Percentiles rank a stretch among this genome's conserved stretches.
These are phyloP conservation scores for Alviniconcha marisindica DNA, from an alignment of 1,140 invertebrate genomes.

Conservation along the genomic window DNA sequence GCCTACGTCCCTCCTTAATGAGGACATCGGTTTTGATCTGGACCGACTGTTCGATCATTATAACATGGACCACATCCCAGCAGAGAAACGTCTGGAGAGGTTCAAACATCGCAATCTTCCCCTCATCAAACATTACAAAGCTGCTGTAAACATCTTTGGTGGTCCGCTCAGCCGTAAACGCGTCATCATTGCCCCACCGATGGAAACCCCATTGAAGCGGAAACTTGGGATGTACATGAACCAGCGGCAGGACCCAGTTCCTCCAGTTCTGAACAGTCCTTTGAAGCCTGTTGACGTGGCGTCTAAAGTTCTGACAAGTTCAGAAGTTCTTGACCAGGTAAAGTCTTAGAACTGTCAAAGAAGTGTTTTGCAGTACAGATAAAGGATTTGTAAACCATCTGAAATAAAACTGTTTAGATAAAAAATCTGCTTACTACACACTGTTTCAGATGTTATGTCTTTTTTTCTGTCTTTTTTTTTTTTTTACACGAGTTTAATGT, in stretches of 20 bases:
- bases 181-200: constrained; percentile 65
- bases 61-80: constrained; percentile 72
- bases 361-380: too few species aligned
- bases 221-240: constrained; percentile 61
- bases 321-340: constrained; percentile 11
- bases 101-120: constrained; percentile 67
- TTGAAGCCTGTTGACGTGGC: constrained; percentile 49
- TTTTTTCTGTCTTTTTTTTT: too few species aligned
- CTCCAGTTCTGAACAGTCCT: constrained; percentile 50
- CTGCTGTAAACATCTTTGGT: constrained; percentile 72
- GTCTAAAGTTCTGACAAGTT: constrained; percentile 28
- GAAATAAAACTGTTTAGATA: too few species aligned
- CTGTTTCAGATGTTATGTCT: too few species aligned
- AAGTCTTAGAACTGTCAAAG: too few species aligned
- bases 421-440: too few species aligned
- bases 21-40: constrained; percentile 67
- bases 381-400: too few species aligned
- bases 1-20: constrained; percentile 51
- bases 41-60: constrained; percentile 70
- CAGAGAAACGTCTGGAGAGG: constrained; percentile 60
- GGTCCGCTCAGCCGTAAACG: constrained; percentile 67
- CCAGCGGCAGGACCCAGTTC: constrained; percentile 41
- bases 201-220: constrained; percentile 69
- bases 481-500: too few species aligned
- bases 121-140: constrained; percentile 70